These are phyloP conservation scores for Anas flavirostris DNA, from an alignment of 2,797 vertebrate genomes.

Conservation along the genomic window DNA sequence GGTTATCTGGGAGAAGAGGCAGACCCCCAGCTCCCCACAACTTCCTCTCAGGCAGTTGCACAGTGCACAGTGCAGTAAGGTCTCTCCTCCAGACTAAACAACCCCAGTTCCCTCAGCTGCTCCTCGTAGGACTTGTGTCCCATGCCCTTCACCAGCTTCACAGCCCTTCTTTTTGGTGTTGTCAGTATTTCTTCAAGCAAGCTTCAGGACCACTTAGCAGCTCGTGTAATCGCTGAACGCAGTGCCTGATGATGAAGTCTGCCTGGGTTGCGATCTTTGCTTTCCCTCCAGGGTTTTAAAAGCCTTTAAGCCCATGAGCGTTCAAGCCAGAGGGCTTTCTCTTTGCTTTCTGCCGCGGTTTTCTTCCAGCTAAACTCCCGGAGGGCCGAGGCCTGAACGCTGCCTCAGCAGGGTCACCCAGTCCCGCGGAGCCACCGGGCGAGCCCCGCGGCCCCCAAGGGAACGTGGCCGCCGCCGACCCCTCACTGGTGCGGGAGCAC, in stretches of 20 bases:
- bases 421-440: background rate
- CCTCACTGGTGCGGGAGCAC: no score
- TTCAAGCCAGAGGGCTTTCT: accelerated
- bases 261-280: accelerated
- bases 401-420: no score
- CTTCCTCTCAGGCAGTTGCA: no score
- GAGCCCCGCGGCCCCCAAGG: no score
- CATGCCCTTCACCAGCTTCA: no score
- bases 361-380: accelerated
- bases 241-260: accelerated
- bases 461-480: no score
- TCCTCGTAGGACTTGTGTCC: no score
- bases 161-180: background rate
- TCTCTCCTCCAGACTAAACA: no score
- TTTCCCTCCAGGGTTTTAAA: background rate
- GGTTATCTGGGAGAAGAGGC: no score
- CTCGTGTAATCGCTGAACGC: accelerated
- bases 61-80: no score
- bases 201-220: accelerated
- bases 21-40: no score
- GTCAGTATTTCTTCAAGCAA: accelerated
- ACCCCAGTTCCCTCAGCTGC: no score
- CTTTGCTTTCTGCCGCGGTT: accelerated
- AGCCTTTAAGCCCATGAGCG: accelerated
- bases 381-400: accelerated